A percentile compares a stretch with the other conserved stretches of the same genome.
Conservation (phyloP, 2,888 invertebrate species). For the Ypsolopha scabrella region DNA sequence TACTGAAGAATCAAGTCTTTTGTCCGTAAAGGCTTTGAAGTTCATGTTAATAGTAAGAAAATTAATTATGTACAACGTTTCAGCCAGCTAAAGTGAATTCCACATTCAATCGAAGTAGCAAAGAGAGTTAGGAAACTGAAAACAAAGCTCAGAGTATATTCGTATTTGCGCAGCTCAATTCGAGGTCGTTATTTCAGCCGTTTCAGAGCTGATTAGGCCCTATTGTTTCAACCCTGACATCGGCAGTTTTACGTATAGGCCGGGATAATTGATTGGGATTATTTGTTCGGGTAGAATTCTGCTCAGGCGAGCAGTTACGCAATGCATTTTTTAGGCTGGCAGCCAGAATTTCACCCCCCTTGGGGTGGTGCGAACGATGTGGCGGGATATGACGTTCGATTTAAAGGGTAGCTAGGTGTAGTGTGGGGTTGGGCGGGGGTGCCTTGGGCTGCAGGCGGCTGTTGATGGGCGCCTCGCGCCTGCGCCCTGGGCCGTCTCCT, state of each 20-base stretch:
- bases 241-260: not conserved
- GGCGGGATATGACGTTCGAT: slow-evolving; percentile 68
- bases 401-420: slow-evolving; percentile 54
- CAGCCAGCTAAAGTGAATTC: too few species aligned
- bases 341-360: not conserved
- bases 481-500: slow-evolving; percentile 46
- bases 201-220: too few species aligned
- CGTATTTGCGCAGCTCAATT: too few species aligned
- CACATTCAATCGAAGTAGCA: too few species aligned
- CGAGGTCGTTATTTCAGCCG: too few species aligned
- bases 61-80: too few species aligned
- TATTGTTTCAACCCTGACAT: too few species aligned
- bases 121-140: too few species aligned
- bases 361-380: slow-evolving; percentile 47
- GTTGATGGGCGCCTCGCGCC: slow-evolving; percentile 70
- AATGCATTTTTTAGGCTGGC: slow-evolving; percentile 68
- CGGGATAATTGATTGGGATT: slow-evolving; percentile 56
- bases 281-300: slow-evolving; percentile 24
- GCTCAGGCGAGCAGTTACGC: slow-evolving; percentile 51
- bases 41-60: too few species aligned
- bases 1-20: too few species aligned
- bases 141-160: too few species aligned
- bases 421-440: slow-evolving; percentile 18
- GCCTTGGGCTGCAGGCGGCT: slow-evolving; percentile 48
- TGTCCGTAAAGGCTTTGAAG: too few species aligned